Base-by-base conservation (phyloP, 2,888 invertebrate species). In the Monoplex corrugatus region DNA sequence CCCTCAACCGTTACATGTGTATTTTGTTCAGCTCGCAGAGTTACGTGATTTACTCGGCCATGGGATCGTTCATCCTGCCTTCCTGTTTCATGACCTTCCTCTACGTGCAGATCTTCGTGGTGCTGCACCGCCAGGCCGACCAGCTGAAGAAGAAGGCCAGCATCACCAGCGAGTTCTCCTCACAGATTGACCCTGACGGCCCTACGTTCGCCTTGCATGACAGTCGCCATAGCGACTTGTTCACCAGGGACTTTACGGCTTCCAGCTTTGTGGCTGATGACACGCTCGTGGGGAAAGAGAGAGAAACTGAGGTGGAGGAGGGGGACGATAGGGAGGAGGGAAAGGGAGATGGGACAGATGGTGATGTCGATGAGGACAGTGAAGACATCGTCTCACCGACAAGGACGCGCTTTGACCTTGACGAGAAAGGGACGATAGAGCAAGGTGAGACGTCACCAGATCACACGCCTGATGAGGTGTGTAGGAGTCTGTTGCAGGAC, bases 11-110 rank as follows among this genome's bases (percentile, higher is more conserved):
- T 35, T 93, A 95, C 87, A 92, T 95, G 35, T 96, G 96, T 91
- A 92, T 95, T 10, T 92, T 96, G 50, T 96, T 95, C 92, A 93
- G 94, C 87, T 94, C 94, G 3, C 93, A 94, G 72, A 94, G 95
- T 86, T 96, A 96, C 88, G 96, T 96, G 16, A 92, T 96, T 3
- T 96, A 96, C 92, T 96, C 96, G 5, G 95, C 96, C 5, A 93
- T 95, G 89, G 95, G 96, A 6, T 96, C 96, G 0, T 96, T 96
- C 91, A 95, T 95, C 88, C 94, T 96, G 40, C 96, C 96, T 23
- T 94, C 95, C 68, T 92, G 95, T 84, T 92, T 96, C 45, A 96
- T 96, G 93, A 91, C 95, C 6, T 94, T 95, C 89, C 92, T 96
- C 57, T 96, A 96, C 91, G 93, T 95, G 6, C 93, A 95, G 84